Conservation (phyloP, 2,113 vertebrate genomes). For the Ammodytes dubius region DNA sequence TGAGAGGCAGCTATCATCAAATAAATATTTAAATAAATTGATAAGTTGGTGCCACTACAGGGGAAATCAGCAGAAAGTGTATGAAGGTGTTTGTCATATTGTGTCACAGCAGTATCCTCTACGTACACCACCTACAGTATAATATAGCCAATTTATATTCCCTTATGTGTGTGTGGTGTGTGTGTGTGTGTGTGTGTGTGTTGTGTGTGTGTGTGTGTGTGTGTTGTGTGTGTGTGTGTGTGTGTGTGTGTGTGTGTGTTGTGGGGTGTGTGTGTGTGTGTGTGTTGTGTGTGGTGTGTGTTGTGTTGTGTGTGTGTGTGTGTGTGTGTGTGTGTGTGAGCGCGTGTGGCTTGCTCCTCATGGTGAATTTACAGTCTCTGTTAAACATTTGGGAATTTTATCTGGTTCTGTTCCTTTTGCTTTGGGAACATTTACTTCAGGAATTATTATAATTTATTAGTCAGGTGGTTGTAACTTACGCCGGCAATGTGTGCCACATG, state of each 20-base stretch:
- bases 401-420: not conserved
- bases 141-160: not conserved
- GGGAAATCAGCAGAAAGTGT: not conserved
- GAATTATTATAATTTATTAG: conserved; percentile 13
- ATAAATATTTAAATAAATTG: not conserved
- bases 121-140: not conserved
- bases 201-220: not conserved
- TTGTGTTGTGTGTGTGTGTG: too few relatives aligned
- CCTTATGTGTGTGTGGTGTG: not conserved
- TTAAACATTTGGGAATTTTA: not conserved
- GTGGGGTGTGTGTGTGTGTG: not conserved
- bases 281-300: not conserved
- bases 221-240: too few relatives aligned
- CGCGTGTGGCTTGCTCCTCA: not conserved
- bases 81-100: not conserved
- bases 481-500: not conserved
- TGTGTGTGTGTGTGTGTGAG: not conserved
- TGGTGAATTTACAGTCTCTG: not conserved
- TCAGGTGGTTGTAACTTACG: not conserved
- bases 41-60: not conserved
- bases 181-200: not conserved
- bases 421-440: not conserved
- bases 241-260: too few relatives aligned
- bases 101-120: not conserved
- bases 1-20: not conserved